Evolutionary conservation across 1,140 invertebrate species (phyloP), one percentile per base, ranked within the genome.

Genomic region (Formica exsecta): DNA sequence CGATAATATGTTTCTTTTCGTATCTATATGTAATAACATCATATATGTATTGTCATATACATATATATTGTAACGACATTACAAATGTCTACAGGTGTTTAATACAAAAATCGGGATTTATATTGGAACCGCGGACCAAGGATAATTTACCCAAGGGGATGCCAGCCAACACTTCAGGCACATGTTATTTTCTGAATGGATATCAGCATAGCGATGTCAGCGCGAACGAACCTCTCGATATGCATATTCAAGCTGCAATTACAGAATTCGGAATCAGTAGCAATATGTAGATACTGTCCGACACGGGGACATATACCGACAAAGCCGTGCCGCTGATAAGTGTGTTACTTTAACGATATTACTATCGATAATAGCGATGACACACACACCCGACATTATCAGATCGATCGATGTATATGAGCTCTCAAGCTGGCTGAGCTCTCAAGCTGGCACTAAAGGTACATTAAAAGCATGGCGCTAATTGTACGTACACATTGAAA

Each of bases 111-210:
- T 96, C 97, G 13, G 97, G 98, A 70, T 99, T 99, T 93, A 95
- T 96, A 38, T 96, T 98, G 93, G 97, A 98, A 92, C 95, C 97
- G 11, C 96, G 98, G 80, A 96, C 97, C 87, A 96, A 97, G 62
- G 96, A 97, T 11, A 98, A 97, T 94, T 96, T 99, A 85, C 98
- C 98, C 0, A 97, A 97, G 92, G 98, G 98, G 80, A 98, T 98
- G 95, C 97, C 98, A 57, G 95, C 96, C 64, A 96, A 97, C 91
- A 96, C 97, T 68, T 96, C 96, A 41, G 98, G 97, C 61, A 98
- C 97, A 5, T 98, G 98, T 92, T 97, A 98, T 94, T 99, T 99
- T 94, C 95, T 99, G 7, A 97, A 97, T 70, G 96, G 96, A 75
- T 99, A 98, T 95, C 95, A 96, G 74, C 97, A 98, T 94, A 97